These are phyloP conservation scores for Pterois miles DNA, from an alignment of 2,797 vertebrate species.

Conservation along the genomic window DNA sequence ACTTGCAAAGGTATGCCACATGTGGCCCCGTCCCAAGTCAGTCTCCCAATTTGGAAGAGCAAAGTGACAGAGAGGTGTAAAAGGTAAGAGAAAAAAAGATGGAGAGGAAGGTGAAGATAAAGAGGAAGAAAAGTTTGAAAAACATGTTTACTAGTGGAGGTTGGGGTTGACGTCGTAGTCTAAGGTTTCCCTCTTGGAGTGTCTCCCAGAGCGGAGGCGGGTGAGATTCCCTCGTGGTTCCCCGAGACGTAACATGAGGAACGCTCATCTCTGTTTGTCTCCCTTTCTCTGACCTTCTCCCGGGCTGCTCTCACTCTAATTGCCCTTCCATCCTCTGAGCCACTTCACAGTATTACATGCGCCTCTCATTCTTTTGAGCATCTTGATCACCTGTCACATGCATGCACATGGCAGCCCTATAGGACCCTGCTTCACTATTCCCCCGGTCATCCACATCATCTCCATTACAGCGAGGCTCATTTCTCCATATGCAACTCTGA, in stretches of 20 bases:
- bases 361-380: conserved; percentile 23
- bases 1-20: conserved; percentile 80
- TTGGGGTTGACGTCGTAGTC: conserved; percentile 86
- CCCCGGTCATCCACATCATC: conserved; percentile 32
- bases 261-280: conserved; percentile 78
- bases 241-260: conserved; percentile 89
- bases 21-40: conserved; percentile 63
- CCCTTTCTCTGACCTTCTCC: conserved; percentile 67
- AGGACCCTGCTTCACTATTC: conserved; percentile 16
- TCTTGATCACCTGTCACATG: conserved; percentile 35
- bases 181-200: conserved; percentile 94
- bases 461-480: conserved; percentile 32
- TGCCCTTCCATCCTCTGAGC: conserved; percentile 65
- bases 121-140: conserved; percentile 81
- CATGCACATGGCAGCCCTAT: neutral
- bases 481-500: conserved; percentile 70
- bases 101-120: neutral
- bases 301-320: conserved; percentile 44
- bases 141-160: conserved; percentile 92
- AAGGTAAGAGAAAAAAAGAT: conserved; percentile 24
- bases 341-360: conserved; percentile 21
- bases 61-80: conserved; percentile 13
- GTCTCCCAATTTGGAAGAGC: conserved; percentile 22
- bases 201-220: conserved; percentile 86
- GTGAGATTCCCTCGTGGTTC: conserved; percentile 89